Evolutionary conservation across 2,113 vertebrate genomes (phyloP), one percentile per base, ranked within the genome.

Genomic region (Urocolius indicus): DNA sequence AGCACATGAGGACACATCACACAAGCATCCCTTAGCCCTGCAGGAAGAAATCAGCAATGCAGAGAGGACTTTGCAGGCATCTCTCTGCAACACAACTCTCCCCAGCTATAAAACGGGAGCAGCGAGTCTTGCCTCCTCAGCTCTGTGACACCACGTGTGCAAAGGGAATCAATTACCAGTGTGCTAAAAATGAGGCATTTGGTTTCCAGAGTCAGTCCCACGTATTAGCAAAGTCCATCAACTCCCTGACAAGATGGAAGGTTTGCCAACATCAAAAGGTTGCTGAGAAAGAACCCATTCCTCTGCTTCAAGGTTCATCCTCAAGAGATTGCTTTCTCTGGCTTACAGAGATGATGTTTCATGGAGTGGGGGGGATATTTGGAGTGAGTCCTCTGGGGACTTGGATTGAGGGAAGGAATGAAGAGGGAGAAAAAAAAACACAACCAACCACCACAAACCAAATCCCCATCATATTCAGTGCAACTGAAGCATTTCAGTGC

Each of bases 301-400:
- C 63, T 90, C 86, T 68, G 51, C 59, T 55, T 92, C 93, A 86
- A 93, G 88, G 88, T 51, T 87, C n/a, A 13, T 65, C 9, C 68
- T 74, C 65, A 27, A 55, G 52, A 93, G 82, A 92, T 93, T 94
- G 65, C 76, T 93, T 95, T 90, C 85, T 58, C 75, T 38, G 52
- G 24, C 83, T 90, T 90, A 72, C 85, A 84, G 92, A 96, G 83
- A 95, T 86, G 91, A 78, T 90, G 93, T 96, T 97, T 97, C 90
- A 96, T 61, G 65, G 85, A 92, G n/a, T 90, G 57, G 57, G 79
- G 57, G 57, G 79, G 45, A 92, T 63, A 88, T 43, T 65, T 81
- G 88, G 65, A 96, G 79, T 46, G 73, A 88, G 92, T 81, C 46
- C 93, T 78, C 76, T 6, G 32, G 90, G 95, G 94, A 89, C 72